A percentile compares a stretch with the other conserved stretches of the same genome.
Evolutionary conservation across 1,140 invertebrate genomes (phyloP).

Genomic region (Oryctes rhinoceros): DNA sequence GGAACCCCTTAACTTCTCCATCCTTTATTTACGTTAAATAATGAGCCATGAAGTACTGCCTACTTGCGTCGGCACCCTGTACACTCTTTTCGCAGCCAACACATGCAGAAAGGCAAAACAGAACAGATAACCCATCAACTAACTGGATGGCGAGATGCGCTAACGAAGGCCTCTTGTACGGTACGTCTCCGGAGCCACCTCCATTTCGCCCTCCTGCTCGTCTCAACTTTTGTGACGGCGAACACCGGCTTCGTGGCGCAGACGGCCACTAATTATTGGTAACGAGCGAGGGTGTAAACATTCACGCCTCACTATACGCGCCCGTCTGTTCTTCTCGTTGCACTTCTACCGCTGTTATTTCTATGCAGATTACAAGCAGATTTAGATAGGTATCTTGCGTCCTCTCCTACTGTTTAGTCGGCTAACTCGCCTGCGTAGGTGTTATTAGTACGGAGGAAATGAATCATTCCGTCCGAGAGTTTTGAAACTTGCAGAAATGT

Average conservation of each 20-base stretch:
- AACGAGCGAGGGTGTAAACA: constrained; percentile 20
- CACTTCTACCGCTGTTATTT: not conserved
- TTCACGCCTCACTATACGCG: constrained; percentile 8
- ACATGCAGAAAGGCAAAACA: not conserved
- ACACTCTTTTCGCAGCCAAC: not conserved
- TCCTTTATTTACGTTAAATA: no score
- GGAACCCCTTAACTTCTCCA: no score
- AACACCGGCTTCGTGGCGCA: not conserved
- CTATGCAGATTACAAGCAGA: constrained; percentile 21
- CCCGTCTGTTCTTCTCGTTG: not conserved
- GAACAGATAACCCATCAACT: constrained; percentile 14
- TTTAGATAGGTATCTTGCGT: constrained; percentile 17
- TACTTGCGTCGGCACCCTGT: no score
- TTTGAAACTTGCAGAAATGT: no score
- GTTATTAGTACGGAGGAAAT: not conserved
- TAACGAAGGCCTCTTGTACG: not conserved
- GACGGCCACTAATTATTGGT: constrained; percentile 9
- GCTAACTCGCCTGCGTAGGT: constrained; percentile 11
- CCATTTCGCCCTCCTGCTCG: not conserved
- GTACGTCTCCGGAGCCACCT: not conserved
- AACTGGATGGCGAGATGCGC: not conserved
- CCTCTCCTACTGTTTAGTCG: not conserved
- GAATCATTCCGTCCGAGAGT: not conserved
- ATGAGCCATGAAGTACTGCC: no score
- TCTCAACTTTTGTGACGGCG: not conserved